phyloP scores from a whole-genome alignment of 2,797 vertebrate genomes.

The Morelia viridis region DNA sequence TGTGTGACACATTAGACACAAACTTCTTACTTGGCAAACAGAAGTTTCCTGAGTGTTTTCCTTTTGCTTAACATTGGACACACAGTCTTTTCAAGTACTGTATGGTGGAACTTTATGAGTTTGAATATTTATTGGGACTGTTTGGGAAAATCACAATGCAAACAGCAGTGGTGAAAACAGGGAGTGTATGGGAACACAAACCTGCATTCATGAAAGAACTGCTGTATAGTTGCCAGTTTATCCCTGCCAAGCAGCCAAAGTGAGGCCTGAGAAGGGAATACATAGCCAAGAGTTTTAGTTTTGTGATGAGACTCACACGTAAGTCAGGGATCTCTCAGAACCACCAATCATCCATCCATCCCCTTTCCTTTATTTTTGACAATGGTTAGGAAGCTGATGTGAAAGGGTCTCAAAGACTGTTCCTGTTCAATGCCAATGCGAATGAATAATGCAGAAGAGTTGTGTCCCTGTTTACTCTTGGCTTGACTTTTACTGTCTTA shows the following conservation, averaged over 20 bases:
- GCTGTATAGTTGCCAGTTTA: constrained; percentile 60
- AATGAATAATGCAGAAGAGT: constrained; percentile 12
- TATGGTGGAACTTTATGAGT: constrained; percentile 6
- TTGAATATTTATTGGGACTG: constrained; percentile 4
- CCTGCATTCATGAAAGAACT: constrained; percentile 44
- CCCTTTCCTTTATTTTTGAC: constrained; percentile 44
- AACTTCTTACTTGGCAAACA: neutral
- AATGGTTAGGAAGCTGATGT: constrained; percentile 16
- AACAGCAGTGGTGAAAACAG: constrained; percentile 39
- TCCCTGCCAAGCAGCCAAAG: constrained; percentile 39
- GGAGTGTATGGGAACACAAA: constrained; percentile 34
- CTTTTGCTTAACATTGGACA: neutral
- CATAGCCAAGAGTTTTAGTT: constrained; percentile 42
- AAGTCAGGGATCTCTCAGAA: constrained; percentile 39
- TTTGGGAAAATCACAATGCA: constrained; percentile 14
- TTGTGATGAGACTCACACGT: constrained; percentile 61
- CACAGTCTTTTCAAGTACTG: constrained; percentile 18
- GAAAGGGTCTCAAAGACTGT: constrained; percentile 18
- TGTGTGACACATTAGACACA: neutral
- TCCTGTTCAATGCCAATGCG: constrained; percentile 8
- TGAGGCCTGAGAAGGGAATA: constrained; percentile 43
- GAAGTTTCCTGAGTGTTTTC: neutral
- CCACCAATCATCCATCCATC: constrained; percentile 15
- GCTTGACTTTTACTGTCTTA: neutral
- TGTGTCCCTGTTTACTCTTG: constrained; percentile 32